Conservation (phyloP, 1,140 invertebrate genomes). For the Zaprionus taronus region DNA sequence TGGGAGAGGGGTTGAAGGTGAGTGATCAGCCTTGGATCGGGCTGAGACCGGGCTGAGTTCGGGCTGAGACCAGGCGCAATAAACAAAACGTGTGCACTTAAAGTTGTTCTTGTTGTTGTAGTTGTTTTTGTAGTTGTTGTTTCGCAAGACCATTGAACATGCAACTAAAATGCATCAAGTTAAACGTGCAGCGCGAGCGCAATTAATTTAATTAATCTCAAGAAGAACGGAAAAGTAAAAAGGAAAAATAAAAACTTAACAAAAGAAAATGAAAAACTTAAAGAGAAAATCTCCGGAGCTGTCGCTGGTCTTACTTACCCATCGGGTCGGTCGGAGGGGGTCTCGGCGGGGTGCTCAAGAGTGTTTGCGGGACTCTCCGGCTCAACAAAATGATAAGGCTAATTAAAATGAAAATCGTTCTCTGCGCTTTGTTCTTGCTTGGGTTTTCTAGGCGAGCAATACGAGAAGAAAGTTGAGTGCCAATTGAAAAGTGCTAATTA, state of each 20-base stretch:
- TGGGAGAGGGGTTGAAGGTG: not conserved
- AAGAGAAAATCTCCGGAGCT: slow-evolving; percentile 15
- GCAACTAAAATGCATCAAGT: slow-evolving; percentile 55
- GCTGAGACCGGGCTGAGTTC: not conserved
- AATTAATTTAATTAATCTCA: slow-evolving; percentile 4
- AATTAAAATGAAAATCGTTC: slow-evolving; percentile 33
- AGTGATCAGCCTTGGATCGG: not conserved
- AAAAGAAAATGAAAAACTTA: not conserved
- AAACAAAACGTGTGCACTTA: slow-evolving; percentile 26
- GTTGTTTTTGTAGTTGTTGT: slow-evolving; percentile 5
- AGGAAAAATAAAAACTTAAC: slow-evolving; percentile 9
- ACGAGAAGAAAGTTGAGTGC: slow-evolving; percentile 45
- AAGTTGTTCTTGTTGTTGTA: slow-evolving; percentile 52
- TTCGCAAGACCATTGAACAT: slow-evolving; percentile 50
- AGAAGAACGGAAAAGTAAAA: slow-evolving; percentile 11
- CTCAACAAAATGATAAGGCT: slow-evolving; percentile 37
- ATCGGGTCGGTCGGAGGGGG: not conserved
- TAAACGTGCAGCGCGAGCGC: slow-evolving; percentile 65
- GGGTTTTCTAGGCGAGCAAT: slow-evolving; percentile 61
- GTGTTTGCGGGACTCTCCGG: not conserved
- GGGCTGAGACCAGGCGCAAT: not conserved
- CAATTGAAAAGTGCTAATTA: slow-evolving; percentile 49
- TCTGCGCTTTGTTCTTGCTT: slow-evolving; percentile 5
- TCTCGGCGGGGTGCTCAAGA: slow-evolving; percentile 25
- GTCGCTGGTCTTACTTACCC: slow-evolving; percentile 36